Evolutionary conservation across 2,888 invertebrate species (phyloP).

Genomic region (Caenorhabditis sp.): DNA sequence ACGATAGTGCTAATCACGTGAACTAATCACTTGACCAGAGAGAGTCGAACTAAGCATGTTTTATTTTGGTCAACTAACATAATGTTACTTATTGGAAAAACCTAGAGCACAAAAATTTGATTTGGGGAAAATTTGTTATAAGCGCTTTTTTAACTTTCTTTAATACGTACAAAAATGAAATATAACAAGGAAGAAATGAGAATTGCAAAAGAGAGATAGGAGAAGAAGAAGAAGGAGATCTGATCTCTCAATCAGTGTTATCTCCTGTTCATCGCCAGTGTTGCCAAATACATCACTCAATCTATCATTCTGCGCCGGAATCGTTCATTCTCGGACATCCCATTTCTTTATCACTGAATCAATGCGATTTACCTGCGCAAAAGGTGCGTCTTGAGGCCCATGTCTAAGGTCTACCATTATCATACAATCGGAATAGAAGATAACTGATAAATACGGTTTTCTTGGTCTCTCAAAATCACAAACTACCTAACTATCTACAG

Average conservation of each 20-base stretch:
- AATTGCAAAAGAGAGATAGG: neutral
- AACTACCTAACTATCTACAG: neutral
- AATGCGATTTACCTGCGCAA: neutral
- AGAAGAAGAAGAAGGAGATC: neutral
- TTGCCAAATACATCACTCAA: neutral
- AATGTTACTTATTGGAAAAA: too few species aligned
- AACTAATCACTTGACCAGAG: neutral
- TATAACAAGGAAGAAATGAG: neutral
- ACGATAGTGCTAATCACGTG: neutral
- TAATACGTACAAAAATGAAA: too few species aligned
- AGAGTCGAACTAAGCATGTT: too few species aligned
- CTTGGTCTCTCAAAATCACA: neutral
- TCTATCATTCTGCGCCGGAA: neutral
- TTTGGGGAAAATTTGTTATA: too few species aligned
- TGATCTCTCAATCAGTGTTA: slow-evolving; percentile 4
- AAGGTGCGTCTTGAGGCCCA: neutral
- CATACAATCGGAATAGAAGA: neutral
- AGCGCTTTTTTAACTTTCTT: too few species aligned
- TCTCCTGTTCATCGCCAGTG: slow-evolving; percentile 2
- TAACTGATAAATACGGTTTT: slow-evolving; percentile 13
- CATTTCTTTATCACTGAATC: neutral
- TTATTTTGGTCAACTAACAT: too few species aligned
- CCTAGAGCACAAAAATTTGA: too few species aligned
- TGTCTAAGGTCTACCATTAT: neutral
- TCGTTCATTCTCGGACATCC: slow-evolving; percentile 6